phyloP scores from a whole-genome alignment of 2,797 vertebrate species.

The Gallirallus australis region DNA sequence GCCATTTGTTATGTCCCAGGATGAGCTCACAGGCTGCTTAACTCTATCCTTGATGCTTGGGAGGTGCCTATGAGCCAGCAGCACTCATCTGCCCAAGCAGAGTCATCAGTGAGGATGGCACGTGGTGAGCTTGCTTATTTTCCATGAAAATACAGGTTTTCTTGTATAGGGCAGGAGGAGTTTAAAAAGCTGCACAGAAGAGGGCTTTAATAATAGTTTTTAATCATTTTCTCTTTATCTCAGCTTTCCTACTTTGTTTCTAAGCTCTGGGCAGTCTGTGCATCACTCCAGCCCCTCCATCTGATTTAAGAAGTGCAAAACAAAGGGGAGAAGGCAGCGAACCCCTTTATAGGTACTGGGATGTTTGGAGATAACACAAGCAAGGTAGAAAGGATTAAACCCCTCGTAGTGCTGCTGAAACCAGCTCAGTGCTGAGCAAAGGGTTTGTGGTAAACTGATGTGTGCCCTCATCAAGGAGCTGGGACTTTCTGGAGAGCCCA shows the following conservation, averaged over 20 bases:
- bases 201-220: not conserved
- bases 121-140: accelerated
- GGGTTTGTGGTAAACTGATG: accelerated
- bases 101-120: accelerated
- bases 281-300: not conserved
- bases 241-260: not conserved
- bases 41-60: not conserved
- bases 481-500: not conserved
- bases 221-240: not conserved
- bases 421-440: not conserved
- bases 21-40: constrained; percentile 43
- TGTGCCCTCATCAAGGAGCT: not conserved
- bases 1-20: constrained; percentile 2
- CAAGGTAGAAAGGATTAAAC: not conserved
- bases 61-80: not conserved
- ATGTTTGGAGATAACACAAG: not conserved
- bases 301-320: not conserved
- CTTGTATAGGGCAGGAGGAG: accelerated
- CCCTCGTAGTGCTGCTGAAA: not conserved
- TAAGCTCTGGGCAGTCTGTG: not conserved
- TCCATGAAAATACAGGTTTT: not conserved
- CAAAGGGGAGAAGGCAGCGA: not conserved
- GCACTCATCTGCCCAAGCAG: not conserved
- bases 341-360: not conserved
- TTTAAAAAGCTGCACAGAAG: not conserved